phyloP scores from a whole-genome alignment of 2,113 vertebrate genomes.

The Melanerpes aurifrons region DNA sequence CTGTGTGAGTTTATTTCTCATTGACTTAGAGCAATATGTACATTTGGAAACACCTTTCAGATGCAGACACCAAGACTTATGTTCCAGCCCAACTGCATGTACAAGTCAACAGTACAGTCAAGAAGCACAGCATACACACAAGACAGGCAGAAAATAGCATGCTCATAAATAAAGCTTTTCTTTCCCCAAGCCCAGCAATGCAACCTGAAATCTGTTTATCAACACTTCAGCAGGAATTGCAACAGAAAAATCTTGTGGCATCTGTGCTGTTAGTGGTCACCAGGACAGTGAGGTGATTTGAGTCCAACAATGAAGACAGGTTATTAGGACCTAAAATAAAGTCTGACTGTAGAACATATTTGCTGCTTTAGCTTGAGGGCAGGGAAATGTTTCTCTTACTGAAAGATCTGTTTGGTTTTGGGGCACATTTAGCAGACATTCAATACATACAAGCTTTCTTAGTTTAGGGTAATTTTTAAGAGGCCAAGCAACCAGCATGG shows the following conservation, averaged over 20 bases:
- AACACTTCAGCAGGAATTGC: not conserved
- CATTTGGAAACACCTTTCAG: not conserved
- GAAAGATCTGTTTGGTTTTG: not conserved
- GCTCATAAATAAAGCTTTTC: not conserved
- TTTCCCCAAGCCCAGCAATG: not conserved
- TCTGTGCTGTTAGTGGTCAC: not conserved
- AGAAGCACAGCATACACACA: not conserved
- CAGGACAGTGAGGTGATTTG: not conserved
- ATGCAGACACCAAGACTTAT: not conserved
- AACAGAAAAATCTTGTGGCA: not conserved
- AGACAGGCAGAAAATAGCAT: not conserved
- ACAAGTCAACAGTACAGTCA: not conserved
- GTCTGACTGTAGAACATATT: not conserved
- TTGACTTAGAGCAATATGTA: not conserved
- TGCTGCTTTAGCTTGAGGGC: not conserved
- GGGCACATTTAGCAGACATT: not conserved
- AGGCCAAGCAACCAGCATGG: not conserved
- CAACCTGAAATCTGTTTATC: not conserved
- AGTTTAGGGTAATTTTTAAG: not conserved
- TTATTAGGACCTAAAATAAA: not conserved
- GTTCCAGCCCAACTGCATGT: not conserved
- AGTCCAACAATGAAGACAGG: not conserved
- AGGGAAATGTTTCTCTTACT: not conserved
- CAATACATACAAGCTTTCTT: not conserved
- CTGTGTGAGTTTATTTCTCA: not conserved